phyloP scores from a whole-genome alignment of 1,140 invertebrate species.

The Eriocheir sinensis region DNA sequence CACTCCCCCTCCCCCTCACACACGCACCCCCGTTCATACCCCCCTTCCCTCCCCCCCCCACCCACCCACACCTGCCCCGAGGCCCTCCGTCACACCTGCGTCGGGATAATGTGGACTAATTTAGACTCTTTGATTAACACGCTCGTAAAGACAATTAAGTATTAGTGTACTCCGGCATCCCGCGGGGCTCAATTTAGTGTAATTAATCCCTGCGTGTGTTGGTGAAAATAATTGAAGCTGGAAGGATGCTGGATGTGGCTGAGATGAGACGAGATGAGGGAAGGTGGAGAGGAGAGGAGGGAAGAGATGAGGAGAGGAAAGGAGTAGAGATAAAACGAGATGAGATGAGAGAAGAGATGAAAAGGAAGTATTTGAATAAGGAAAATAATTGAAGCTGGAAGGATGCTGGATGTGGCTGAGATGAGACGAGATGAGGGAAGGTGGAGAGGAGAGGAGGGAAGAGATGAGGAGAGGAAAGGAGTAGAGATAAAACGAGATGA shows the following conservation, averaged over 20 bases:
- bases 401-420: too few species aligned
- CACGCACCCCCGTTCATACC: conserved; percentile 38
- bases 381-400: neutral
- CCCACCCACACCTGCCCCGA: neutral
- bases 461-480: too few species aligned
- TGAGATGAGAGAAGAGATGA: too few species aligned
- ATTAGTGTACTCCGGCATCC: neutral
- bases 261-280: too few species aligned
- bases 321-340: too few species aligned
- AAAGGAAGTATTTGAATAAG: neutral
- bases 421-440: too few species aligned
- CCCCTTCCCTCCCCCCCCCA: neutral
- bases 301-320: too few species aligned
- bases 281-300: too few species aligned
- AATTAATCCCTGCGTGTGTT: conserved; percentile 8
- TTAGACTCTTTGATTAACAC: conserved; percentile 43
- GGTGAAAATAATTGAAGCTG: neutral
- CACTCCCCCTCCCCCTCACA: neutral
- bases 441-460: too few species aligned
- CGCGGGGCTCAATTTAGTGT: neutral
- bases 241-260: too few species aligned
- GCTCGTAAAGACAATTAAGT: neutral
- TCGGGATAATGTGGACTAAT: conserved; percentile 31
- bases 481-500: too few species aligned
- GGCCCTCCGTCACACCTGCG: neutral